Base-by-base conservation (phyloP, 2,888 invertebrate genomes). In the Hartigia nigra region DNA sequence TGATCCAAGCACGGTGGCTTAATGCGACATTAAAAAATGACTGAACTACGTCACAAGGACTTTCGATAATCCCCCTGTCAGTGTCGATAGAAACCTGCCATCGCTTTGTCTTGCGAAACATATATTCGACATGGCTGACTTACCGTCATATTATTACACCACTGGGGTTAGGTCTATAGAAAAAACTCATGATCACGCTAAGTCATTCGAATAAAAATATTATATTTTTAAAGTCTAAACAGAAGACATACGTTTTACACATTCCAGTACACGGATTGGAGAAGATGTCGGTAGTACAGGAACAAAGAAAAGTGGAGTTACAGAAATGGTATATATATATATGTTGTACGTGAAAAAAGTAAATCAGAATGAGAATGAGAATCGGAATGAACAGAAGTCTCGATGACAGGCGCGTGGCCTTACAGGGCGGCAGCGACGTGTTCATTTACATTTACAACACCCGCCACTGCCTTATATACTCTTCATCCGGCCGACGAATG, bases 401-500 rank as follows among this genome's bases (percentile, higher is more conserved):
- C 85, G 87, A 88, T 88, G 88, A 87, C 87, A 86, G 86, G 83
- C 87, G 83, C 87, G 83, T 87, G 84, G 85, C 87, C 88, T 86
- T 88, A 88, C 88, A 84, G 87, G 86, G 86, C 86, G 83, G 83
- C 82, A 83, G 84, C 83, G 77, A 77, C 84, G 80, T 82, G 82
- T 85, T 86, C 85, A 87, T 88, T 88, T 88, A 88, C 88, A 88
- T 88, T 88, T 88, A 88, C 88, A 87, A 86, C 87, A 79, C 83
- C 84, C 84, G 84, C 87, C 83, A 81, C 81, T 81, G 78, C 86
- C 88, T 85, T 88, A 87, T 88, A 86, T 81, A 86, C 83, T 79
- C 83, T 80, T 87, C 86, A 86, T 84, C 81, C 85, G 81, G 82
- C 81, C 86, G 83, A 80, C 81, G 82, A 84, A 87, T 87, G 85